Percentiles rank a stretch among this genome's conserved stretches.
phyloP scores from a whole-genome alignment of 1,140 invertebrate species.

The Cotesia typhae region DNA sequence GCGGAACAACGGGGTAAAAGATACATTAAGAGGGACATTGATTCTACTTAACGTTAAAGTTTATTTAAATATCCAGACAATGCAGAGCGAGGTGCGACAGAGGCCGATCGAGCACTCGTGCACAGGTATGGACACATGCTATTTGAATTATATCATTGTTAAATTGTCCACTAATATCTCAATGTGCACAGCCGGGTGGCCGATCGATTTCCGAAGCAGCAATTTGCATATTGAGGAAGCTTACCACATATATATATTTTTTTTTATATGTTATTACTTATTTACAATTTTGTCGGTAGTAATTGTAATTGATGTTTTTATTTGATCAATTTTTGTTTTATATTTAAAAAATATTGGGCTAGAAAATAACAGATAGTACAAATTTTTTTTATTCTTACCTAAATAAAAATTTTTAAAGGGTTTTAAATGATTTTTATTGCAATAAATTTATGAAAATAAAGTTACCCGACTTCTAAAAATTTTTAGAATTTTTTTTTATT shows the following conservation, averaged over 20 bases:
- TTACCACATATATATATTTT: neutral
- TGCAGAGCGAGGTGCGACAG: slow-evolving; percentile 32
- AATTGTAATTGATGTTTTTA: neutral
- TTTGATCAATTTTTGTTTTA: neutral
- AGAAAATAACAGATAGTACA: too few relatives aligned
- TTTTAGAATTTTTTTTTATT: too few relatives aligned
- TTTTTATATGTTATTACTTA: neutral
- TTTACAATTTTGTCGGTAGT: neutral
- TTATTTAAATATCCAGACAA: slow-evolving; percentile 15
- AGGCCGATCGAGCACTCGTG: slow-evolving; percentile 35
- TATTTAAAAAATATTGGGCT: too few relatives aligned
- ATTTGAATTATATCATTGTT: slow-evolving; percentile 26
- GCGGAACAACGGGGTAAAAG: neutral
- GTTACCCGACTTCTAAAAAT: too few relatives aligned
- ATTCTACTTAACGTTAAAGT: too few relatives aligned
- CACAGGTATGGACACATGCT: slow-evolving; percentile 31
- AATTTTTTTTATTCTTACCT: too few relatives aligned
- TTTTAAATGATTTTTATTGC: too few relatives aligned
- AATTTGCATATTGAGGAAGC: slow-evolving; percentile 10
- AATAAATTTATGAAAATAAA: too few relatives aligned
- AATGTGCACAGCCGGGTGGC: slow-evolving; percentile 13
- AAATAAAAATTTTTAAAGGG: too few relatives aligned
- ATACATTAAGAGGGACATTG: too few relatives aligned
- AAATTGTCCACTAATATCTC: slow-evolving; percentile 13
- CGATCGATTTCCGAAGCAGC: slow-evolving; percentile 6